A percentile compares a stretch with the other conserved stretches of the same genome.
These are phyloP conservation scores for Pocota personata DNA, from an alignment of 2,888 invertebrate species.

Conservation along the genomic window DNA sequence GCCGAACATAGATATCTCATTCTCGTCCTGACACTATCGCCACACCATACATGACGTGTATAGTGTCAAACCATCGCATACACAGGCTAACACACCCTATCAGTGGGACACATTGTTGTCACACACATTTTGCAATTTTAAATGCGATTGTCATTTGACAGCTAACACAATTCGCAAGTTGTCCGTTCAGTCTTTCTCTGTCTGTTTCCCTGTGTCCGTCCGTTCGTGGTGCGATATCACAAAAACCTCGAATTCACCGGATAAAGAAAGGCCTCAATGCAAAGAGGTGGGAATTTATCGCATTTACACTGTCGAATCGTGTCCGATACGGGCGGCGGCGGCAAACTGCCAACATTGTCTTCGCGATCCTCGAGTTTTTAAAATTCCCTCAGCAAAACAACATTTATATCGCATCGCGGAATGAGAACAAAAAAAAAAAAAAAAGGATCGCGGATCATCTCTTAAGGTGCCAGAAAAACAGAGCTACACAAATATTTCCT, in stretches of 20 bases:
- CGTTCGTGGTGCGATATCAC: slow-evolving; percentile 47
- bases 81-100: slow-evolving; percentile 40
- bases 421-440: slow-evolving; percentile 15
- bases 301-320: slow-evolving; percentile 55
- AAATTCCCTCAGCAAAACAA: slow-evolving; percentile 13
- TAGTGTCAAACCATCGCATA: slow-evolving; percentile 36
- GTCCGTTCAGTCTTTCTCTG: slow-evolving; percentile 14
- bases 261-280: slow-evolving; percentile 25
- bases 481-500: slow-evolving; percentile 26
- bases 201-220: background rate
- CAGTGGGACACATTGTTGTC: slow-evolving; percentile 61
- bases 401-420: slow-evolving; percentile 11
- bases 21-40: slow-evolving; percentile 60
- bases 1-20: slow-evolving; percentile 55
- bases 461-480: slow-evolving; percentile 22
- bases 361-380: slow-evolving; percentile 38
- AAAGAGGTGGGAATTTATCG: slow-evolving; percentile 55
- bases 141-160: slow-evolving; percentile 76
- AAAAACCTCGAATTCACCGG: slow-evolving; percentile 33
- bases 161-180: slow-evolving; percentile 75
- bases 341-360: slow-evolving; percentile 48
- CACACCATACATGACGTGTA: slow-evolving; percentile 32
- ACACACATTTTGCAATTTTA: slow-evolving; percentile 74
- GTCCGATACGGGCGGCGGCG: slow-evolving; percentile 39
- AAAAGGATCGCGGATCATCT: slow-evolving; percentile 38